Base-by-base conservation (phyloP, 2,888 invertebrate species). In the Girardia tigrina region DNA sequence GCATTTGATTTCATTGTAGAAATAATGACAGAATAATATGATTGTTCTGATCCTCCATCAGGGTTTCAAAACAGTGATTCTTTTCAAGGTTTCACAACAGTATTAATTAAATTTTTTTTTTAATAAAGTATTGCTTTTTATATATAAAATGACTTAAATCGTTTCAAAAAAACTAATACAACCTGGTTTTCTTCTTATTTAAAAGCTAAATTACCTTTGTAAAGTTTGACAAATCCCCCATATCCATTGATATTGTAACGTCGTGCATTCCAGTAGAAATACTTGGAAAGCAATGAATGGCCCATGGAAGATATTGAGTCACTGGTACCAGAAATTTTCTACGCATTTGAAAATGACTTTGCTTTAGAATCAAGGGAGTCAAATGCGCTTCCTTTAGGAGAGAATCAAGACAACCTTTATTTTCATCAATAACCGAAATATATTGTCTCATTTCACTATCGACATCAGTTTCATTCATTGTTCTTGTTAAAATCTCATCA, bases 241-340 rank as follows among this genome's bases (percentile, higher is more conserved):
- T 12, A 6, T 6, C 6, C 23, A 74, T 20, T 4, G 74, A 26
- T 4, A 42, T 42, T 2, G 74, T 42, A 6, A 74, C 27, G 28
- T 69, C 69, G 27, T 42, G 27, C n/a, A 42, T n/a, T 42, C 42
- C 42, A n/a, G 42, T 42, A 4, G 29, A 6, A 6, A 69, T 42
- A 6, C 27, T 23, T 27, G 26, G 42, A 26, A 69, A 74, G 27
- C 56, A 74, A 42, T 74, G 74, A 27, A 74, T 74, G 14, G 74
- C 74, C 74, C 74, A 74, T 1, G 74, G 74, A n/a, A 74, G 42
- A 36, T 42, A 56, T 56, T 74, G 74, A 23, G 16, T 26, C 2
- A 23, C 1, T 4, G 56, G 56, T 28, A 12, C 2, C 4, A 74
- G 12, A 28, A 74, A 74, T 16, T 28, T 36, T n/a, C 74, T 36